These are phyloP conservation scores for Drosophila quinaria DNA, from an alignment of 2,888 invertebrate species.

Conservation along the genomic window DNA sequence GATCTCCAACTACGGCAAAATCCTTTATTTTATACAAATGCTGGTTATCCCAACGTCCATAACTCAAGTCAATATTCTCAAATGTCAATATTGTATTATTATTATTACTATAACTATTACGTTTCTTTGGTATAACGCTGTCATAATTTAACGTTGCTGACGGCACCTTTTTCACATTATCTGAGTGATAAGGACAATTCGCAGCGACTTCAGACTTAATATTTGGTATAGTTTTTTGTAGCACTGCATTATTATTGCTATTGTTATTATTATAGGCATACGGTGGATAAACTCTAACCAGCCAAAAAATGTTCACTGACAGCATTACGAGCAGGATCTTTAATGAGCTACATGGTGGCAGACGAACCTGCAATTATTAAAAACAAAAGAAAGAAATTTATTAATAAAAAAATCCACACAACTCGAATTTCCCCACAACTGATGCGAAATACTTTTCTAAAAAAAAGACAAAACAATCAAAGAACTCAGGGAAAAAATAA, in stretches of 20 bases:
- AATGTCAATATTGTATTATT: constrained; percentile 84
- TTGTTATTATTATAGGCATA: constrained; percentile 21
- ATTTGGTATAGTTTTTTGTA: constrained; percentile 3
- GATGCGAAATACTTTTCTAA: no score
- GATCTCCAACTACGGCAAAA: constrained; percentile 89
- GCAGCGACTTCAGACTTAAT: constrained; percentile 8
- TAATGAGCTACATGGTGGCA: constrained; percentile 52
- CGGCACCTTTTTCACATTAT: constrained; percentile 34
- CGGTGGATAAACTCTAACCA: constrained; percentile 60
- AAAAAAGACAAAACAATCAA: no score
- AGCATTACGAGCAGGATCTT: constrained; percentile 53
- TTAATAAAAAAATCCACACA: no score
- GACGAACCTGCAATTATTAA: constrained; percentile 43
- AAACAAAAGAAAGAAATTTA: no score
- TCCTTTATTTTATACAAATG: constrained; percentile 91
- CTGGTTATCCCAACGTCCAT: constrained; percentile 91
- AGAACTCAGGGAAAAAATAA: no score
- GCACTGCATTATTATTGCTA: constrained; percentile 10
- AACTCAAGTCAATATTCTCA: constrained; percentile 88
- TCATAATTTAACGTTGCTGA: constrained; percentile 29
- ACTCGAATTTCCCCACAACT: no score
- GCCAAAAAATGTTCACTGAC: constrained; percentile 63
- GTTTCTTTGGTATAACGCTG: constrained; percentile 4
- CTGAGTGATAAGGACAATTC: constrained; percentile 46
- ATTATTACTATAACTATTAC: constrained; percentile 13